Percentiles rank a stretch among this genome's conserved stretches.
Evolutionary conservation across 1,140 invertebrate genomes (phyloP).

Genomic region (Drosophila obscura): DNA sequence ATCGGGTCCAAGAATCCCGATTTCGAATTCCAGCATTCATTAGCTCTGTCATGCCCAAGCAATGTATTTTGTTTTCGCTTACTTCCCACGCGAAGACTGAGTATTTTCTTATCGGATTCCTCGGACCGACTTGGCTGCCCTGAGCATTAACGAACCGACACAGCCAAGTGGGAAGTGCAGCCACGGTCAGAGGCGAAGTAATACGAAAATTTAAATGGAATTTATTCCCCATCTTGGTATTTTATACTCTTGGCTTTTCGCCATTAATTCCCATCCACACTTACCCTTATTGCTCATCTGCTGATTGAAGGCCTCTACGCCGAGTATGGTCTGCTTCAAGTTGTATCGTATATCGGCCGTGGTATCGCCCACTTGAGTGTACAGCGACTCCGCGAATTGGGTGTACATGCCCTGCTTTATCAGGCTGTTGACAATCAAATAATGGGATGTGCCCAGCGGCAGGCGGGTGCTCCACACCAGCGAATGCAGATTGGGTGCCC

Average conservation of each 20-base stretch:
- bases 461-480: slow-evolving; percentile 85
- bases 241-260: no score
- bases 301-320: slow-evolving; percentile 75
- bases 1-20: no score
- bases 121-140: background rate
- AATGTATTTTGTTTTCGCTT: no score
- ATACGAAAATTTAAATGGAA: no score
- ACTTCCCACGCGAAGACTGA: no score
- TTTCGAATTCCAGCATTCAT: no score
- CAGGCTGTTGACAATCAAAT: slow-evolving; percentile 80
- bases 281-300: slow-evolving; percentile 66
- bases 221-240: no score
- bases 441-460: slow-evolving; percentile 66
- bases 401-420: slow-evolving; percentile 84
- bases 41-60: no score
- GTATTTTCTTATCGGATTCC: background rate
- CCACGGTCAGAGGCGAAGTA: no score
- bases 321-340: slow-evolving; percentile 72
- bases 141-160: no score
- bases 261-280: background rate
- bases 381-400: slow-evolving; percentile 77
- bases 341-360: slow-evolving; percentile 74
- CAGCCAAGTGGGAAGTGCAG: no score
- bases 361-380: slow-evolving; percentile 75
- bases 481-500: slow-evolving; percentile 85